Conservation (phyloP, 2,113 vertebrate species). For the Pseudopipra pipra region DNA sequence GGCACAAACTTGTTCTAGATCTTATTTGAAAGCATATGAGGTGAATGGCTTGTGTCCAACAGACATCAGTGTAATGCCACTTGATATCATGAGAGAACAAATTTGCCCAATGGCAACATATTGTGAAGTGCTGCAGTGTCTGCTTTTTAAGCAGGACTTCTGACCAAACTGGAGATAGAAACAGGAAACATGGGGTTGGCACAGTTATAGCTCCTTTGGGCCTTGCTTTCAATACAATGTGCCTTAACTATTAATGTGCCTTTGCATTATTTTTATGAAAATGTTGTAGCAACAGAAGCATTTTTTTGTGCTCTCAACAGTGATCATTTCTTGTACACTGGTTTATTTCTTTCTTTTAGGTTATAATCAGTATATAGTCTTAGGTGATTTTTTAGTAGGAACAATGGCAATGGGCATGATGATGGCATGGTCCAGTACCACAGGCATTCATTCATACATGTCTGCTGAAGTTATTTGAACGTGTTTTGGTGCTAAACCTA, state of each 20-base stretch:
- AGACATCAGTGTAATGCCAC: background rate
- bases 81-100: background rate
- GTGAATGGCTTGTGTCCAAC: background rate
- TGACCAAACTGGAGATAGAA: slow-evolving; percentile 14
- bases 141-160: slow-evolving; percentile 38
- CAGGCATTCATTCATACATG: background rate
- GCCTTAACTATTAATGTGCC: background rate
- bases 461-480: background rate
- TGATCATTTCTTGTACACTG: background rate
- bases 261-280: slow-evolving; percentile 16
- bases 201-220: slow-evolving; percentile 15
- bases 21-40: background rate
- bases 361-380: background rate
- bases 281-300: background rate
- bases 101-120: slow-evolving; percentile 10
- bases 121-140: slow-evolving; percentile 30
- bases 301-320: background rate
- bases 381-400: background rate
- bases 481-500: background rate
- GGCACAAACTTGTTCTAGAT: background rate
- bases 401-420: background rate
- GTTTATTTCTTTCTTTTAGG: background rate
- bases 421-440: background rate
- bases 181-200: background rate
- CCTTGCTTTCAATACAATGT: background rate